These are phyloP conservation scores for Hemicordylus capensis DNA, from an alignment of 2,113 vertebrate species.

Conservation along the genomic window DNA sequence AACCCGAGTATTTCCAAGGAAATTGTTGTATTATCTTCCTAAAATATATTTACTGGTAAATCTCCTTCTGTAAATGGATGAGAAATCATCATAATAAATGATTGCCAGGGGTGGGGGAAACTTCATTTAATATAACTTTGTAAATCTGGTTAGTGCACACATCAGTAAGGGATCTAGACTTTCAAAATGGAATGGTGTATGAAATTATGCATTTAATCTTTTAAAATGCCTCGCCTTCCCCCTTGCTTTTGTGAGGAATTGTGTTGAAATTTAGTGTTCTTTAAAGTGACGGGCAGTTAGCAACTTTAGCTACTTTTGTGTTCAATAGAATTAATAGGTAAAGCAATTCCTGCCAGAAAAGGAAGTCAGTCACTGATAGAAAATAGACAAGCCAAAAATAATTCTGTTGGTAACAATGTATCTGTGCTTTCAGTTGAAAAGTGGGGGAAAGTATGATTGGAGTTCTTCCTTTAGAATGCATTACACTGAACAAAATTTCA, in stretches of 20 bases:
- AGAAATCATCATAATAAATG: neutral
- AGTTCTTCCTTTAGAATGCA: neutral
- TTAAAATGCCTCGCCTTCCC: constrained; percentile 35
- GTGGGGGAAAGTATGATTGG: neutral
- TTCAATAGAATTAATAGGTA: neutral
- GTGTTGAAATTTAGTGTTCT: constrained; percentile 14
- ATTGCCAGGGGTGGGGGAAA: constrained; percentile 36
- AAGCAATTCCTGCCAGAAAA: constrained; percentile 6
- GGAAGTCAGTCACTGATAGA: neutral
- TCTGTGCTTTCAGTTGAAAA: neutral
- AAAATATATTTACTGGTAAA: neutral
- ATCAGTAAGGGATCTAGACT: constrained; percentile 34
- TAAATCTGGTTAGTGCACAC: constrained; percentile 34
- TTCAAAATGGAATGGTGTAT: constrained; percentile 28
- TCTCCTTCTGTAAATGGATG: constrained; percentile 4
- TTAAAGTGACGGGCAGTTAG: neutral
- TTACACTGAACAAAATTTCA: neutral
- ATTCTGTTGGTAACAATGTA: fast-evolving
- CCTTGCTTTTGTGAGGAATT: constrained; percentile 33
- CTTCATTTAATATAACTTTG: constrained; percentile 48
- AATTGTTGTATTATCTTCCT: constrained; percentile 39
- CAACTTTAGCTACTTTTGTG: neutral
- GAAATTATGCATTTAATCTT: constrained; percentile 54
- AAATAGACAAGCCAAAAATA: constrained; percentile 1
- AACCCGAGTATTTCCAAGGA: too few relatives aligned